Percentiles rank a stretch among this genome's conserved stretches.
phyloP scores from a whole-genome alignment of 2,113 vertebrate genomes.

The Neolamprologus modestus region DNA sequence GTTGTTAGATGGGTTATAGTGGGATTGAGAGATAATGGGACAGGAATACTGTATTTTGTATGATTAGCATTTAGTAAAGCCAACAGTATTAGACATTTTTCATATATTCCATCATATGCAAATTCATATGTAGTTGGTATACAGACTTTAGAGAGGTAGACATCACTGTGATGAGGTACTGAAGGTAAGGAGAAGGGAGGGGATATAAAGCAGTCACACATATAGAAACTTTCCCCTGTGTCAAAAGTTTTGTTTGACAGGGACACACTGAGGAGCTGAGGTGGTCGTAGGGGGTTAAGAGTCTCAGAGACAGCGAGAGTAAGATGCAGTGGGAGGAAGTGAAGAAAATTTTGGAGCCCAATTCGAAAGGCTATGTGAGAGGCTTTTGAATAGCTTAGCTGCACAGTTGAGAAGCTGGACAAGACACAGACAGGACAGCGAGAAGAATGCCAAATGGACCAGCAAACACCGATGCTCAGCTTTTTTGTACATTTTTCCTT shows the following conservation, averaged over 20 bases:
- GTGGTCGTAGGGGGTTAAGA: neutral
- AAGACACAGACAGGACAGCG: conserved; percentile 24
- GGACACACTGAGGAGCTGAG: neutral
- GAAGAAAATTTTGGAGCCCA: neutral
- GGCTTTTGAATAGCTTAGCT: conserved; percentile 38
- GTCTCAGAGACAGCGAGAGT: neutral
- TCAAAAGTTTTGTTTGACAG: neutral
- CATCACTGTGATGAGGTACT: neutral
- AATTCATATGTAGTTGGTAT: neutral
- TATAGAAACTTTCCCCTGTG: neutral
- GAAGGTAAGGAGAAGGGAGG: neutral
- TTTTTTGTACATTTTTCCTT: neutral
- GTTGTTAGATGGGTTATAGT: conserved; percentile 32
- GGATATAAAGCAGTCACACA: neutral
- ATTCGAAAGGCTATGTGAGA: conserved; percentile 31
- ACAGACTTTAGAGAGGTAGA: neutral
- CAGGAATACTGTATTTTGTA: neutral
- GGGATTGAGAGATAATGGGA: conserved; percentile 1
- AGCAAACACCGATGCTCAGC: conserved; percentile 1
- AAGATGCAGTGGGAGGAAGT: conserved; percentile 7
- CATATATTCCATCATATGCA: neutral
- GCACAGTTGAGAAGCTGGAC: conserved; percentile 49
- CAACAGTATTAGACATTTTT: neutral
- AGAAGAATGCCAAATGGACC: conserved; percentile 50
- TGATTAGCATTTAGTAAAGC: neutral